Percentiles rank a stretch among this genome's conserved stretches.
phyloP scores from a whole-genome alignment of 2,888 invertebrate species.

The Agonopterix subpropinquella region DNA sequence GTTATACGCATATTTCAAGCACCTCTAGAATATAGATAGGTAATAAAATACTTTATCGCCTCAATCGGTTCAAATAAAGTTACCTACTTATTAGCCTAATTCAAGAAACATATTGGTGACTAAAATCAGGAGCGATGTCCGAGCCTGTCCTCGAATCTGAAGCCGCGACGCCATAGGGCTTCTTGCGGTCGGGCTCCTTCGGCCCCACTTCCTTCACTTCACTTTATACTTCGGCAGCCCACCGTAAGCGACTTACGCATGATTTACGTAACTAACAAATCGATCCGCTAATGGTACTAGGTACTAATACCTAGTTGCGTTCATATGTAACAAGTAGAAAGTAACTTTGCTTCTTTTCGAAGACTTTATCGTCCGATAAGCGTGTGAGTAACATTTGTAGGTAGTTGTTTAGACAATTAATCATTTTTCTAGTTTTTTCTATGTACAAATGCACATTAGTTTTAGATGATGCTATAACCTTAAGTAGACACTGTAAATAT shows the following conservation, averaged over 20 bases:
- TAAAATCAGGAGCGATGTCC: not conserved
- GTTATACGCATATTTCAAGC: no score
- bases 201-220: conserved; percentile 47
- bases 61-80: not conserved
- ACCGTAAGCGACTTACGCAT: conserved; percentile 7
- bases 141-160: conserved; percentile 27
- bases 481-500: no score
- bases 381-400: no score
- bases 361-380: no score
- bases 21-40: no score
- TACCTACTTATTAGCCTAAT: not conserved
- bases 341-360: no score
- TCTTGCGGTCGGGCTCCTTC: conserved; percentile 56
- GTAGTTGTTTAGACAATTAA: no score
- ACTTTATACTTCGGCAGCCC: conserved; percentile 14
- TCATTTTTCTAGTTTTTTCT: no score
- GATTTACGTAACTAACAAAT: conserved; percentile 14
- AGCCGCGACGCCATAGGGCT: conserved; percentile 48
- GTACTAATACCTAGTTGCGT: not conserved
- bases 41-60: no score
- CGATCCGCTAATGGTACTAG: conserved; percentile 10
- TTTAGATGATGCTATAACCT: no score
- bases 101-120: no score
- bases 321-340: not conserved
- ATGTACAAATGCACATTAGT: no score